Evolutionary conservation across 2,888 invertebrate genomes (phyloP).

Genomic region (Xylophagus ater): DNA sequence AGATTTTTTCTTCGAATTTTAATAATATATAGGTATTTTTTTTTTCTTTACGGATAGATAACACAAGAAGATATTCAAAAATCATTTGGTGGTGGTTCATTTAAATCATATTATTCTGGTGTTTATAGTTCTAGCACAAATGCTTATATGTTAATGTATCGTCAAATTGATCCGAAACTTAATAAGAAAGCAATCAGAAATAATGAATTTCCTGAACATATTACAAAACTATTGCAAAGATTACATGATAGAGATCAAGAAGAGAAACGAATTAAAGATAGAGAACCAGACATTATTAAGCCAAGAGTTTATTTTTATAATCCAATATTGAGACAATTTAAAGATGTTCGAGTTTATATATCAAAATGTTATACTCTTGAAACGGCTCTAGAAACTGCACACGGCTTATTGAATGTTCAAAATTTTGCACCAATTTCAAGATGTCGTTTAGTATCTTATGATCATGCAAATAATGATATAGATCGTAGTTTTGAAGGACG

Average conservation of each 20-base stretch:
- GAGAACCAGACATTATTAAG: slow-evolving; percentile 49
- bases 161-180: slow-evolving; percentile 55
- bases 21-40: background rate
- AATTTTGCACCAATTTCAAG: slow-evolving; percentile 49
- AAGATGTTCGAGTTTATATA: slow-evolving; percentile 47
- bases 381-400: slow-evolving; percentile 48
- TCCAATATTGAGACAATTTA: slow-evolving; percentile 44
- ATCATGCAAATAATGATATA: slow-evolving; percentile 50
- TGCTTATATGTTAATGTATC: slow-evolving; percentile 86
- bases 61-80: slow-evolving; percentile 70
- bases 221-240: slow-evolving; percentile 51
- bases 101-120: slow-evolving; percentile 57
- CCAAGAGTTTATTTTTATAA: slow-evolving; percentile 54
- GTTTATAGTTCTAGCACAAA: slow-evolving; percentile 72
- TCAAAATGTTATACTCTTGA: slow-evolving; percentile 48
- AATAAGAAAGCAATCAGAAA: slow-evolving; percentile 53
- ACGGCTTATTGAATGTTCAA: slow-evolving; percentile 48
- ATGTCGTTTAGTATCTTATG: slow-evolving; percentile 61
- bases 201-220: slow-evolving; percentile 65
- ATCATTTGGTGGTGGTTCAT: slow-evolving; percentile 72
- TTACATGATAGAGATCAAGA: slow-evolving; percentile 56
- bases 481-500: slow-evolving; percentile 54
- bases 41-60: slow-evolving; percentile 41
- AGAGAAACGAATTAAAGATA: slow-evolving; percentile 45
- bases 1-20: background rate